Conservation (phyloP, 2,113 vertebrate species). For the Ursus arctos region DNA sequence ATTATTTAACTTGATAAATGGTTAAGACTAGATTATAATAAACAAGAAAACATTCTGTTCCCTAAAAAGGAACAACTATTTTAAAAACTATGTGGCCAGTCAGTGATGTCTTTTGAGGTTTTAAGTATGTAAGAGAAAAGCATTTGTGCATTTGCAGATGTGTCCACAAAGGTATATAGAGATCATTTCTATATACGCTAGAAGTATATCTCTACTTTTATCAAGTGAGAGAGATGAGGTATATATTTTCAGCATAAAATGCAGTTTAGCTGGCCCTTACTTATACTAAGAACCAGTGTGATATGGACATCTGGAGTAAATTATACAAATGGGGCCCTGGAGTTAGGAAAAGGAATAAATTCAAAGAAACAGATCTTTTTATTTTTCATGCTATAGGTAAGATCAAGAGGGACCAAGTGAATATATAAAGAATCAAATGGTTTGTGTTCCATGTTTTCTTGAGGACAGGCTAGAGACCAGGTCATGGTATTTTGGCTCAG, state of each 20-base stretch:
- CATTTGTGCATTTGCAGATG: not conserved
- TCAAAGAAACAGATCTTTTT: constrained; percentile 71
- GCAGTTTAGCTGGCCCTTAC: constrained; percentile 66
- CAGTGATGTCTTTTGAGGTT: constrained; percentile 20
- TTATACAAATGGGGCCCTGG: constrained; percentile 72
- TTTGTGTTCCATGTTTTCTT: constrained; percentile 10
- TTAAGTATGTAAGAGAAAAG: constrained; percentile 8
- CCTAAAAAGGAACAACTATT: not conserved
- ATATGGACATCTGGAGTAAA: constrained; percentile 80
- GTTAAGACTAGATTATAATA: constrained; percentile 50
- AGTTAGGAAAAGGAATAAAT: constrained; percentile 76
- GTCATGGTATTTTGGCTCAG: constrained; percentile 49
- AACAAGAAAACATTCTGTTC: constrained; percentile 51
- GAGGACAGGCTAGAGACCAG: constrained; percentile 43
- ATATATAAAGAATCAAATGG: constrained; percentile 12
- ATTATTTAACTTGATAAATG: constrained; percentile 45
- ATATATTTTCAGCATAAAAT: constrained; percentile 65
- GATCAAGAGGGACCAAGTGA: constrained; percentile 69
- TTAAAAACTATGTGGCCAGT: constrained; percentile 34
- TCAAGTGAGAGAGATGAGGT: constrained; percentile 48
- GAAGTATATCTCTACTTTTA: not conserved
- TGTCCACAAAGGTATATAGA: not conserved
- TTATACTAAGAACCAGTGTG: constrained; percentile 52
- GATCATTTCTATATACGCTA: not conserved
- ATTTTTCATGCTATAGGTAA: constrained; percentile 75